Conservation (phyloP, 2,888 invertebrate genomes). For the Nowickia ferox region DNA sequence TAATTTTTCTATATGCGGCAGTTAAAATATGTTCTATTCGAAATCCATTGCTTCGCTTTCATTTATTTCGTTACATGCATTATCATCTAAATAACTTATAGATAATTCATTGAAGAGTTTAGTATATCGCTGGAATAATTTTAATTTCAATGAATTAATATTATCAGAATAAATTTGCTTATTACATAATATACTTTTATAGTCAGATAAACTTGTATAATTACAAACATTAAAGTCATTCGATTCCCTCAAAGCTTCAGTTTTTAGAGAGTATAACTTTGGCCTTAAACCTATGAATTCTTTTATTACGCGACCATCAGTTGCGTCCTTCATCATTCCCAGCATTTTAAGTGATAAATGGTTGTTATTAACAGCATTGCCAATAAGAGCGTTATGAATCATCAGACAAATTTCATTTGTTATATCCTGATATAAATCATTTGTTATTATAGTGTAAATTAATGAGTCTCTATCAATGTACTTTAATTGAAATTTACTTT, state of each 20-base stretch:
- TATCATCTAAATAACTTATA: too few relatives aligned
- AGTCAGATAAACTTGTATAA: too few relatives aligned
- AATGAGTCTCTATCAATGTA: constrained; percentile 63
- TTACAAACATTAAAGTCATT: neutral
- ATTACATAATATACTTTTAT: too few relatives aligned
- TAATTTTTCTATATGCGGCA: too few relatives aligned
- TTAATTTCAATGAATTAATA: too few relatives aligned
- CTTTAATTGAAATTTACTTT: constrained; percentile 26
- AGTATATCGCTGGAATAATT: too few relatives aligned
- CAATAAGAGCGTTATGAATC: constrained; percentile 74
- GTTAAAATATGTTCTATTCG: too few relatives aligned
- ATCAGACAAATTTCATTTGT: neutral
- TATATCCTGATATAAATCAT: constrained; percentile 68
- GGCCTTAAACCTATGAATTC: constrained; percentile 55
- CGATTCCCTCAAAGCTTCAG: neutral
- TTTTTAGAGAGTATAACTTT: constrained; percentile 22
- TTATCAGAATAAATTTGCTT: too few relatives aligned
- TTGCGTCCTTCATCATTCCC: constrained; percentile 70
- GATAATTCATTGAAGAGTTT: too few relatives aligned
- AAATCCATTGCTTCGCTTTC: too few relatives aligned
- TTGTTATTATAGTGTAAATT: constrained; percentile 54
- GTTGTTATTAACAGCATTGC: constrained; percentile 22
- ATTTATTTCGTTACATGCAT: too few relatives aligned
- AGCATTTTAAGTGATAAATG: neutral
- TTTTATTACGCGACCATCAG: constrained; percentile 45